Percentiles rank a stretch among this genome's conserved stretches.
Evolutionary conservation across 2,888 invertebrate species (phyloP).

Genomic region (Saturnia japonica): DNA sequence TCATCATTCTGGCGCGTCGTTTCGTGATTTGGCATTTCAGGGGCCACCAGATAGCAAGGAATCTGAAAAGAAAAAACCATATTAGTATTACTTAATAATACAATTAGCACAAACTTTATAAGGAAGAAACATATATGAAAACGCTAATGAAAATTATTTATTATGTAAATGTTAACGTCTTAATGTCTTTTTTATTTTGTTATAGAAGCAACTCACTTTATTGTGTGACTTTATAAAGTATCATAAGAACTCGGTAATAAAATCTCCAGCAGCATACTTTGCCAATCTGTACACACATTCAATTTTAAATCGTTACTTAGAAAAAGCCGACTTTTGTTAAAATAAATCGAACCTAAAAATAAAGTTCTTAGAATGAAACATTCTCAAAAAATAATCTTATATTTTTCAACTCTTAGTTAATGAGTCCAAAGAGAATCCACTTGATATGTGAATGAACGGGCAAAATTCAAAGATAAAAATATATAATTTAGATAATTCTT

Average conservation of each 20-base stretch:
- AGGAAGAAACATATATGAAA: not conserved
- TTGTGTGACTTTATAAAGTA: no score
- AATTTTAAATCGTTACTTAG: not conserved
- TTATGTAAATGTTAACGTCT: not conserved
- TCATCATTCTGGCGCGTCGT: conserved; percentile 92
- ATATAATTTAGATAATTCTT: conserved; percentile 25
- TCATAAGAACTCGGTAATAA: not conserved
- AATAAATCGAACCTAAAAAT: not conserved
- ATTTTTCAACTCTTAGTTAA: not conserved
- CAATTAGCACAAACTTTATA: not conserved
- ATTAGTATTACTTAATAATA: not conserved
- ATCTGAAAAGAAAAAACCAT: conserved; percentile 81
- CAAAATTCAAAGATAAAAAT: not conserved
- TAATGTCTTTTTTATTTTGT: not conserved
- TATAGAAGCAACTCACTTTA: no score
- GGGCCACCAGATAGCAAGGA: conserved; percentile 97
- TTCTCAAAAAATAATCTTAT: not conserved
- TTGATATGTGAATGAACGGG: conserved; percentile 10
- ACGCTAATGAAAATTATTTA: not conserved
- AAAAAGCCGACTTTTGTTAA: not conserved
- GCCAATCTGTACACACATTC: not conserved
- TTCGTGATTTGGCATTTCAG: conserved; percentile 95
- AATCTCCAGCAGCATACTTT: not conserved
- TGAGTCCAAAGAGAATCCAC: not conserved
- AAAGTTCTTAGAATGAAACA: not conserved